A percentile compares a stretch with the other conserved stretches of the same genome.
Conservation (phyloP, 2,888 invertebrate species). For the Caenorhabditis plicata region DNA sequence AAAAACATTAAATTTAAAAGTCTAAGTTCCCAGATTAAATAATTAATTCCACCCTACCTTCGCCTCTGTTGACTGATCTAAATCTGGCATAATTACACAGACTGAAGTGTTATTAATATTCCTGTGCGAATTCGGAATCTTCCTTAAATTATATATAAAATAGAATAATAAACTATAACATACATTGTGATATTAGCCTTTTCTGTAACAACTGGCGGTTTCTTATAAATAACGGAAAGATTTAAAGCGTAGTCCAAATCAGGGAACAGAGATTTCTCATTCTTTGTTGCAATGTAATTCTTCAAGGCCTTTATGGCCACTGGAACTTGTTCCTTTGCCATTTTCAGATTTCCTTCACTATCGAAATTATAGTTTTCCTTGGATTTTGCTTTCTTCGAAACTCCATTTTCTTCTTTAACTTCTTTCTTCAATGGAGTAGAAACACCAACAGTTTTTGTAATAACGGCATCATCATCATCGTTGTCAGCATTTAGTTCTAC, state of each 20-base stretch:
- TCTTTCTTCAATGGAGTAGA: neutral
- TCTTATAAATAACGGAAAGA: slow-evolving; percentile 51
- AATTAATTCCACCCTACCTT: no score
- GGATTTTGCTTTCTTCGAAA: neutral
- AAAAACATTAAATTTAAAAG: no score
- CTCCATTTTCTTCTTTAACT: slow-evolving; percentile 1
- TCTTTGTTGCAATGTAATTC: slow-evolving; percentile 35
- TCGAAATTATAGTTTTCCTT: neutral
- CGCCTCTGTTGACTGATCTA: slow-evolving; percentile 48
- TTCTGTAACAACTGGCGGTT: slow-evolving; percentile 34
- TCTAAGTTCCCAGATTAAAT: no score
- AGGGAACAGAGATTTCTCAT: slow-evolving; percentile 51
- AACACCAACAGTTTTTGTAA: no score
- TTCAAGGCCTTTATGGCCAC: slow-evolving; percentile 38
- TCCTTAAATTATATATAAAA: slow-evolving; percentile 33
- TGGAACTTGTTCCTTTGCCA: slow-evolving; percentile 19
- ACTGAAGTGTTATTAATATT: slow-evolving; percentile 51
- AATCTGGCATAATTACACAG: slow-evolving; percentile 60
- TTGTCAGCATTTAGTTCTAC: no score
- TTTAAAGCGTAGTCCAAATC: slow-evolving; percentile 49
- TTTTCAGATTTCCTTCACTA: neutral
- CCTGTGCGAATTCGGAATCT: slow-evolving; percentile 44
- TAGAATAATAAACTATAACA: slow-evolving; percentile 3
- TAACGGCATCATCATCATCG: no score
- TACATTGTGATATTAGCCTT: slow-evolving; percentile 28